Evolutionary conservation across 2,113 vertebrate genomes (phyloP), one percentile per base, ranked within the genome.

Genomic region (Pangasianodon gigas): DNA sequence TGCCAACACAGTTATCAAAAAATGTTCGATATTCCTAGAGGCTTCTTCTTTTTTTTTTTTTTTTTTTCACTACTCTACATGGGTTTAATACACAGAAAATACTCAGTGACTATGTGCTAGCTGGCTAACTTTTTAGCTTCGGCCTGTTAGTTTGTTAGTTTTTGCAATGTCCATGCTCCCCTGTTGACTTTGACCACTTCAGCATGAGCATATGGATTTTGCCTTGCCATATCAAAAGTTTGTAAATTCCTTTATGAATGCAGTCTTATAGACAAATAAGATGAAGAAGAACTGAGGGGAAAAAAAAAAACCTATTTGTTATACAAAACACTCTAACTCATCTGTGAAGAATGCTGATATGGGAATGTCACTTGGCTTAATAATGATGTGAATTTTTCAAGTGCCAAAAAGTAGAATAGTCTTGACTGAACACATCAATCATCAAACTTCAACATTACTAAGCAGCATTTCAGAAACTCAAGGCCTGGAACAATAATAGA

Each of bases 321-420:
- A 7, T 19, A n/a, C 44, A 69, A 86, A 69, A 37, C 62, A 19
- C 21, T 65, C 7, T 51, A 48, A n/a, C 11, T n/a, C 84, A 37
- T 86, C 24, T 86, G 84, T 67, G 46, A 69, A n/a, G 14, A 65
- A 86, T 86, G 51, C 44, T 69, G 84, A 69, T 51, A 86, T 69
- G 26, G 46, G 46, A n/a, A 85, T 52, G 62, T 69, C 16, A 54
- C 32, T 81, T 81, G 2, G 6, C 29, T 19, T 32, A 81, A 81
- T 81, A 81, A 81, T 81, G 29, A n/a, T 19, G n/a, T n/a, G 29
- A 52, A 51, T 48, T 51, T 69, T 86, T 86, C n/a, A 19, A 69
- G 51, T n/a, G 84, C 26, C 62, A 86, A 52, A 52, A 86, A 69
- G 62, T 51, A 69, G 44, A 86, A 69, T 51, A 51, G 6, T 85